phyloP scores from a whole-genome alignment of 2,888 invertebrate genomes.

The Balanococcus diminutus region DNA sequence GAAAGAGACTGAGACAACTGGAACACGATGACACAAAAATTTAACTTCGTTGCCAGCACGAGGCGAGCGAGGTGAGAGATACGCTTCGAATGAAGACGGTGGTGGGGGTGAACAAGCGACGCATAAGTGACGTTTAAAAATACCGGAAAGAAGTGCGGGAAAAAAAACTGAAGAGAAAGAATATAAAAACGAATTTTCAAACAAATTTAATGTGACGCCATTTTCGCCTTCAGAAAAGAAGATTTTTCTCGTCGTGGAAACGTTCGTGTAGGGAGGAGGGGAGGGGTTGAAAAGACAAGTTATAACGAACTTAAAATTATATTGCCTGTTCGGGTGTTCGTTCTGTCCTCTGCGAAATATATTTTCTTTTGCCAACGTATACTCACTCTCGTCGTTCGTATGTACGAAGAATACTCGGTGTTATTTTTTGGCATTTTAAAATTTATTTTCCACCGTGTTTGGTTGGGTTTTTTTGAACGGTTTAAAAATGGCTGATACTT shows the following conservation, averaged over 20 bases:
- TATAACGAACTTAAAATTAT: constrained; percentile 34
- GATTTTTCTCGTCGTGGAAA: not conserved
- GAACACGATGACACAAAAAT: not conserved
- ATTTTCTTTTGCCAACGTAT: not conserved
- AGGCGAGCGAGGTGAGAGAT: not conserved
- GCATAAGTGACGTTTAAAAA: constrained; percentile 31
- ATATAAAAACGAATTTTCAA: constrained; percentile 26
- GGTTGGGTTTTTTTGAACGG: too few species aligned
- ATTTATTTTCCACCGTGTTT: too few species aligned
- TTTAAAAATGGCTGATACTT: too few species aligned
- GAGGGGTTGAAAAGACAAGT: not conserved
- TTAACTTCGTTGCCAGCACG: not conserved
- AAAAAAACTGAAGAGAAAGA: not conserved
- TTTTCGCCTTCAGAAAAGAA: constrained; percentile 37
- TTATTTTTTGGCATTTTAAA: too few species aligned
- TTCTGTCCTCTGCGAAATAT: not conserved
- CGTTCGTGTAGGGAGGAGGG: not conserved
- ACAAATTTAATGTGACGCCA: constrained; percentile 37
- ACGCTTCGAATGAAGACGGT: not conserved
- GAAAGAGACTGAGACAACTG: not conserved
- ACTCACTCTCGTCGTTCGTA: not conserved
- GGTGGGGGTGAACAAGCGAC: not conserved
- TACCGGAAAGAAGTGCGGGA: not conserved
- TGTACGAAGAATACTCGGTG: not conserved
- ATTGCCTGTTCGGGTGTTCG: not conserved